Conservation (phyloP, 2,797 vertebrate species). For the Pagetopsis macropterus region DNA sequence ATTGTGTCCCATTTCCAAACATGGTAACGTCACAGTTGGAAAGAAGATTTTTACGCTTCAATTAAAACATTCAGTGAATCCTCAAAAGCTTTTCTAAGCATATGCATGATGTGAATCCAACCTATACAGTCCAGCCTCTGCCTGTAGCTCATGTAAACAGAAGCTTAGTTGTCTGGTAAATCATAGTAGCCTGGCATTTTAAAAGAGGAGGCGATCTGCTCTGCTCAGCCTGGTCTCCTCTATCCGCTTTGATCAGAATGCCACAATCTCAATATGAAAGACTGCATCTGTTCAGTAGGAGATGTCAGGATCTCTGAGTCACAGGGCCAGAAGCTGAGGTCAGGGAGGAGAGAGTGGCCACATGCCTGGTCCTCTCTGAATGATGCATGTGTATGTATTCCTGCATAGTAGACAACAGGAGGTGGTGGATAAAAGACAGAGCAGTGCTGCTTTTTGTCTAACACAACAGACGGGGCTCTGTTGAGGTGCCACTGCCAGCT, state of each 20-base stretch:
- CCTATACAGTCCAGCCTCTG: slow-evolving; percentile 1
- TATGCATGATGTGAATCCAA: slow-evolving; percentile 3
- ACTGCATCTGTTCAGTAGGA: slow-evolving; percentile 21
- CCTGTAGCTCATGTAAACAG: slow-evolving; percentile 21
- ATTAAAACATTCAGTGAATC: background rate
- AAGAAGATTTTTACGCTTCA: background rate
- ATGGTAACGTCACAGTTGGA: background rate
- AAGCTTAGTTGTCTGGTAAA: slow-evolving; percentile 32
- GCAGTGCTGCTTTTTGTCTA: slow-evolving; percentile 10
- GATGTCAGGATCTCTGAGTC: slow-evolving; percentile 37
- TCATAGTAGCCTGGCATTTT: slow-evolving; percentile 58
- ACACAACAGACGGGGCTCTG: slow-evolving; percentile 32
- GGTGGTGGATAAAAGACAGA: slow-evolving; percentile 33
- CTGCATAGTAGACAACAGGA: slow-evolving; percentile 13
- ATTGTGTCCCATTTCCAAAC: background rate
- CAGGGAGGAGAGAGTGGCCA: background rate
- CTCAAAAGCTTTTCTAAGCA: background rate
- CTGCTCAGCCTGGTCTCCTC: slow-evolving; percentile 20
- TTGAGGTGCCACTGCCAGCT: slow-evolving; percentile 33
- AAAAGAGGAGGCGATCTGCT: slow-evolving; percentile 8
- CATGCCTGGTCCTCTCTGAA: slow-evolving; percentile 18
- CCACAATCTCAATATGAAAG: slow-evolving; percentile 59
- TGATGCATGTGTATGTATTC: slow-evolving; percentile 22
- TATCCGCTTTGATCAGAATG: slow-evolving; percentile 40
- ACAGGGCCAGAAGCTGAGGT: slow-evolving; percentile 24